Conservation (phyloP, 1,140 invertebrate species). For the Carcinoscorpius rotundicauda region DNA sequence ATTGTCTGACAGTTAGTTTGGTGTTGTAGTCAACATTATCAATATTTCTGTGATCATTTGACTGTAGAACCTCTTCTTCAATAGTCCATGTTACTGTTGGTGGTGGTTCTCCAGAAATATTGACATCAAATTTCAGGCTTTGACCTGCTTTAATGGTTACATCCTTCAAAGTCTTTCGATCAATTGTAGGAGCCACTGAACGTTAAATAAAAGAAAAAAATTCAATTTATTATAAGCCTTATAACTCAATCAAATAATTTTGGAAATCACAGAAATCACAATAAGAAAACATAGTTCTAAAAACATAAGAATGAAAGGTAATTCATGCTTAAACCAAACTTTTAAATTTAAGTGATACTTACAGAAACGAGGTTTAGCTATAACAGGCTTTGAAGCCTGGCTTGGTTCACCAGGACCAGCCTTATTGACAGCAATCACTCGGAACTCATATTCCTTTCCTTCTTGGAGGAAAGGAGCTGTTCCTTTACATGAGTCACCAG, state of each 20-base stretch:
- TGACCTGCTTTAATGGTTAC: constrained; percentile 77
- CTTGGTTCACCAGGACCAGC: constrained; percentile 77
- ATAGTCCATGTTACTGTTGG: constrained; percentile 81
- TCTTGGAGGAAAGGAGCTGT: constrained; percentile 78
- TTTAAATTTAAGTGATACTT: constrained; percentile 4
- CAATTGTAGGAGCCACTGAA: constrained; percentile 84
- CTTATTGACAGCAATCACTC: constrained; percentile 89
- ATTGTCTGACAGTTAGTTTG: constrained; percentile 68
- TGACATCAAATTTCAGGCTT: constrained; percentile 78
- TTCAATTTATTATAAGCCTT: too few relatives aligned
- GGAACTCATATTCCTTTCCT: constrained; percentile 95
- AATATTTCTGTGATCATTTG: constrained; percentile 40
- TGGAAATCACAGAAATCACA: too few relatives aligned
- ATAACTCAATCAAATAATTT: not conserved
- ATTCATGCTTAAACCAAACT: too few relatives aligned
- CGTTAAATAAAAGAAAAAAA: not conserved
- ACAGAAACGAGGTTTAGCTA: constrained; percentile 39
- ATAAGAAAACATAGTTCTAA: too few relatives aligned
- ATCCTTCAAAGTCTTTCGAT: constrained; percentile 74
- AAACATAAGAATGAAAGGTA: too few relatives aligned
- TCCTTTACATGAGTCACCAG: constrained; percentile 53
- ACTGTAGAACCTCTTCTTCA: constrained; percentile 33
- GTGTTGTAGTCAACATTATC: constrained; percentile 80
- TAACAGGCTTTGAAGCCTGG: constrained; percentile 37
- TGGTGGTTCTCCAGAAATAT: constrained; percentile 79